phyloP scores from a whole-genome alignment of 2,888 invertebrate genomes.

The Gisinianus flammeolus region DNA sequence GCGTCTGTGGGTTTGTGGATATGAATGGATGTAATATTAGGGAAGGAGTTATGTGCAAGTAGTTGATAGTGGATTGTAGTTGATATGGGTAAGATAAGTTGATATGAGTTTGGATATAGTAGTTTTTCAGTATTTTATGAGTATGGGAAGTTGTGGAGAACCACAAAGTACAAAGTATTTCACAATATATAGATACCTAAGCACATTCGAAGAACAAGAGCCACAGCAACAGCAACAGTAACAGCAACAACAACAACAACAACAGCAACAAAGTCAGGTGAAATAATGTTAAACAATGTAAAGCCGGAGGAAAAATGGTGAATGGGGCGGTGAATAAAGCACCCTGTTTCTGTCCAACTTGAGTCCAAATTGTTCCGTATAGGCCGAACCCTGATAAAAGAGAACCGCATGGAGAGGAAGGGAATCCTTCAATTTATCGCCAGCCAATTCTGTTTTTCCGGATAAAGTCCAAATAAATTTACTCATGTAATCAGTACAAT shows the following conservation, averaged over 20 bases:
- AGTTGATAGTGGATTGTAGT: not conserved
- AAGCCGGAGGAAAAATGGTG: constrained; percentile 18
- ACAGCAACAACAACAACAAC: not conserved
- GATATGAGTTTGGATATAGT: not conserved
- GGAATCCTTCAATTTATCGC: constrained; percentile 38
- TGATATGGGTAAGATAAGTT: not conserved
- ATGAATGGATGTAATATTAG: not conserved
- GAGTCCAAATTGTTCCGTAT: constrained; percentile 38
- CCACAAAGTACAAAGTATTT: not conserved
- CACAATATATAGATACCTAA: not conserved
- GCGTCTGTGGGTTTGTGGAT: not conserved
- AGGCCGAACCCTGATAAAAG: constrained; percentile 29
- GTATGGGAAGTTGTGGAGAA: not conserved
- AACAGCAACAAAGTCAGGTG: not conserved
- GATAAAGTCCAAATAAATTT: constrained; percentile 40
- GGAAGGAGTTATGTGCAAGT: not conserved
- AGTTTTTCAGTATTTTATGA: not conserved
- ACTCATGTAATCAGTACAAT: constrained; percentile 35
- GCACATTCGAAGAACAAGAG: too few relatives aligned
- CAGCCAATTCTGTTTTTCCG: constrained; percentile 38
- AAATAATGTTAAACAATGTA: constrained; percentile 24
- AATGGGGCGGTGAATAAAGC: constrained; percentile 27
- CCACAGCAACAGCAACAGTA: not conserved
- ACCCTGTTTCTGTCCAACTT: constrained; percentile 34
- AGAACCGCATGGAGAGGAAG: constrained; percentile 24